Evolutionary conservation across 2,888 invertebrate genomes (phyloP).

Genomic region (Hydrotaea diabolus): DNA sequence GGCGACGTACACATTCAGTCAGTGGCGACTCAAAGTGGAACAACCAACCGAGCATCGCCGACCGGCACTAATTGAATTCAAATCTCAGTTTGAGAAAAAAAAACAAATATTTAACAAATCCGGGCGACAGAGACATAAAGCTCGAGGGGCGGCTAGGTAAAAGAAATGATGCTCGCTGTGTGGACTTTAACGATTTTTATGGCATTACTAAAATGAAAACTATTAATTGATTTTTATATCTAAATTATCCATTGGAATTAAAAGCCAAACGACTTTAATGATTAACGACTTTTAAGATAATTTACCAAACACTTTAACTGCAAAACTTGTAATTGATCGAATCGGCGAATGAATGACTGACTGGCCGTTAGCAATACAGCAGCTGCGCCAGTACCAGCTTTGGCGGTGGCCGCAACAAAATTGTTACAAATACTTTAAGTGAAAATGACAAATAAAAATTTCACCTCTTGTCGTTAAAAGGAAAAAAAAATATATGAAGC

Average conservation of each 20-base stretch:
- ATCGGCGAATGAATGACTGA: background rate
- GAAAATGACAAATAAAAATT: conserved; percentile 38
- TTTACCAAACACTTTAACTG: conserved; percentile 29
- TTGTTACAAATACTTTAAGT: conserved; percentile 30
- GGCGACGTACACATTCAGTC: background rate
- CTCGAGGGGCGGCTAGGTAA: background rate
- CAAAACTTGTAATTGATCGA: conserved; percentile 14
- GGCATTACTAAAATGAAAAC: conserved; percentile 17
- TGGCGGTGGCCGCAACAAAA: background rate
- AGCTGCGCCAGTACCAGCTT: no score
- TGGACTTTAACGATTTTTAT: background rate
- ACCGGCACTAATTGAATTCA: background rate
- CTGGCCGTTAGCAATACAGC: background rate
- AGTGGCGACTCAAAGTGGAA: background rate
- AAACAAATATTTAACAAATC: no score
- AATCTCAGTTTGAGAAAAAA: background rate
- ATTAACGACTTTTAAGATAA: conserved; percentile 36
- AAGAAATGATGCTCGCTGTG: background rate
- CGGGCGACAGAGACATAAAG: background rate
- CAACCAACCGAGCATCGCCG: background rate
- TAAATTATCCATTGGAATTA: conserved; percentile 33
- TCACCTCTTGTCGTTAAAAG: conserved; percentile 11
- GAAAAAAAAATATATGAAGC: no score
- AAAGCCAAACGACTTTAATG: conserved; percentile 34
- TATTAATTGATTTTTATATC: conserved; percentile 39